Evolutionary conservation across 2,888 invertebrate genomes (phyloP).

Genomic region (Coelogynopora nodosa): DNA sequence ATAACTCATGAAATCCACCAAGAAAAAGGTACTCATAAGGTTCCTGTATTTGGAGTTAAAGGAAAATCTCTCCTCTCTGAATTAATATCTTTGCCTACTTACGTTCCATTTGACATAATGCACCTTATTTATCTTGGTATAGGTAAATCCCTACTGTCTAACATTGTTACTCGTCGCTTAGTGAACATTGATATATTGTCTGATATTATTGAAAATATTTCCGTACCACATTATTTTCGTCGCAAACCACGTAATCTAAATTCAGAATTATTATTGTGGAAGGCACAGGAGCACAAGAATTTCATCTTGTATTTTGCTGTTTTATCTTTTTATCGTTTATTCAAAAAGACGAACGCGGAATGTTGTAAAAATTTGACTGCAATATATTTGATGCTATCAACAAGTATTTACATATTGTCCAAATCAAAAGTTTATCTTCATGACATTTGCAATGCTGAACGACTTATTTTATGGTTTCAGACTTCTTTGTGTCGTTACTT

Average conservation of each 20-base stretch:
- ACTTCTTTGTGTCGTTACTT: background rate
- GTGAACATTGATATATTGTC: background rate
- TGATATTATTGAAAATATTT: background rate
- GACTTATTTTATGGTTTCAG: too few species aligned
- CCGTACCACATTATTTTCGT: background rate
- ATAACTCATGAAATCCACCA: background rate
- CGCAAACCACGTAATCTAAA: background rate
- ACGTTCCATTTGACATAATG: background rate
- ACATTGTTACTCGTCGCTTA: background rate
- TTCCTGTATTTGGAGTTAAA: background rate
- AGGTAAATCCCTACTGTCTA: background rate
- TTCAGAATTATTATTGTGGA: background rate
- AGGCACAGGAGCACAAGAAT: constrained; percentile 14
- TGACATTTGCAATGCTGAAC: too few species aligned
- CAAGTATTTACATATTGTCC: background rate
- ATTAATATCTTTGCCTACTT: background rate
- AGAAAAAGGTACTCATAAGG: background rate
- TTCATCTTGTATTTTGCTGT: background rate
- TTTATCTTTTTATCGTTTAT: background rate
- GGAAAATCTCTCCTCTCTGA: background rate
- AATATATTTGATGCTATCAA: background rate
- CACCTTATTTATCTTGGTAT: constrained; percentile 13
- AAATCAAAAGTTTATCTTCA: too few species aligned
- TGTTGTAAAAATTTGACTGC: too few species aligned
- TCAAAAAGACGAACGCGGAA: too few species aligned